phyloP scores from a whole-genome alignment of 2,888 invertebrate genomes.

The Archips crataeganus region DNA sequence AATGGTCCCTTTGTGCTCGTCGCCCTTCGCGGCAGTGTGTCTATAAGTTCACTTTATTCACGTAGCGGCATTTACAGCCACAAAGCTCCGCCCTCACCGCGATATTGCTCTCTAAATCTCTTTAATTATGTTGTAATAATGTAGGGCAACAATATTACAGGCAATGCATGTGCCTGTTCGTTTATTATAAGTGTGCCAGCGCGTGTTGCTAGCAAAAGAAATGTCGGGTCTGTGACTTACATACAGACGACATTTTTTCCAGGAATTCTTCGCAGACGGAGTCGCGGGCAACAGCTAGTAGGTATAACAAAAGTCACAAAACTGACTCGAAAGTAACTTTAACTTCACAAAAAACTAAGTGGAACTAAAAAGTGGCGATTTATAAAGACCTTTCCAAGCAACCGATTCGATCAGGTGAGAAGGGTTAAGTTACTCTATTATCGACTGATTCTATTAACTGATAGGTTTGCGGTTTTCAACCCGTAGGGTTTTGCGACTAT shows the following conservation, averaged over 20 bases:
- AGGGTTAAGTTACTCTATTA: neutral
- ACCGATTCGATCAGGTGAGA: neutral
- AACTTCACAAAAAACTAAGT: too few relatives aligned
- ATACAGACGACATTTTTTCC: too few relatives aligned
- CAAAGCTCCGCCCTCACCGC: constrained; percentile 1
- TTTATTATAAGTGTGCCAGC: too few relatives aligned
- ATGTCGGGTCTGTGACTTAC: too few relatives aligned
- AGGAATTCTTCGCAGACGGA: too few relatives aligned
- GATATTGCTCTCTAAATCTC: constrained; percentile 29
- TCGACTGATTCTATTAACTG: constrained; percentile 28
- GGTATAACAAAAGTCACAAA: too few relatives aligned
- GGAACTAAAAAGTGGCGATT: too few relatives aligned
- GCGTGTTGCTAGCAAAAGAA: too few relatives aligned
- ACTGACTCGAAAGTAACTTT: too few relatives aligned
- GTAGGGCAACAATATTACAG: neutral
- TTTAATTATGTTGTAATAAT: constrained; percentile 28
- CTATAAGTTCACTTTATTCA: neutral
- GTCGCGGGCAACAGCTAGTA: too few relatives aligned
- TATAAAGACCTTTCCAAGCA: too few relatives aligned
- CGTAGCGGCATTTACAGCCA: neutral
- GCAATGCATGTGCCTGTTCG: neutral
- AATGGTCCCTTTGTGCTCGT: neutral
- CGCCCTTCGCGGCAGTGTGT: neutral
- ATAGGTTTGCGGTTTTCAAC: constrained; percentile 1
- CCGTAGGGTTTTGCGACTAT: neutral